Percentiles rank a stretch among this genome's conserved stretches.
Conservation (phyloP, 30 jellyfish, hydroid and myxozoan genomes). For the Aurelia aurita region DNA sequence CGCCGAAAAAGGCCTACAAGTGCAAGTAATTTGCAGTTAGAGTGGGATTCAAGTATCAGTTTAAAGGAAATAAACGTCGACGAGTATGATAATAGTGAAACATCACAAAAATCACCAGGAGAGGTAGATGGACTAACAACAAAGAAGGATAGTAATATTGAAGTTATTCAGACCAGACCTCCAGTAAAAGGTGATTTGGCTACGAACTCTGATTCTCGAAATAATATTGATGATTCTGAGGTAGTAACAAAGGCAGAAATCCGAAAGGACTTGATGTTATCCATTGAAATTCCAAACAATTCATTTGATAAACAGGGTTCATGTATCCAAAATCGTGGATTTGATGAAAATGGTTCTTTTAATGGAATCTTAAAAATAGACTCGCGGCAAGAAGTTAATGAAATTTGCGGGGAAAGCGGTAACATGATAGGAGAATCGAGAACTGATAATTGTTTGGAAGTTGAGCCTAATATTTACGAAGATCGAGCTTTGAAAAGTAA, state of each 20-base stretch:
- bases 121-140: background rate
- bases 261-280: background rate
- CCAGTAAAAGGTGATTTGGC: background rate
- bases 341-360: background rate
- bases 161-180: background rate
- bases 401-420: background rate
- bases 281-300: background rate
- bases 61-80: slow-evolving; percentile 14
- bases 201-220: no score
- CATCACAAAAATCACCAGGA: background rate
- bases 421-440: background rate
- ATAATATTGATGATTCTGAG: background rate
- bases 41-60: background rate
- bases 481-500: background rate
- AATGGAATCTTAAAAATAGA: background rate
- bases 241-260: background rate
- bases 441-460: background rate
- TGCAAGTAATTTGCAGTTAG: background rate
- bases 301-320: background rate
- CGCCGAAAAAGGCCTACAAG: slow-evolving; percentile 33
- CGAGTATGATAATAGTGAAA: background rate
- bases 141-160: background rate
- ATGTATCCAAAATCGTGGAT: background rate
- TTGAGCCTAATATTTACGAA: background rate
- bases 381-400: background rate